Conservation (phyloP, 2,797 vertebrate species). For the Triplophysa bombifrons region DNA sequence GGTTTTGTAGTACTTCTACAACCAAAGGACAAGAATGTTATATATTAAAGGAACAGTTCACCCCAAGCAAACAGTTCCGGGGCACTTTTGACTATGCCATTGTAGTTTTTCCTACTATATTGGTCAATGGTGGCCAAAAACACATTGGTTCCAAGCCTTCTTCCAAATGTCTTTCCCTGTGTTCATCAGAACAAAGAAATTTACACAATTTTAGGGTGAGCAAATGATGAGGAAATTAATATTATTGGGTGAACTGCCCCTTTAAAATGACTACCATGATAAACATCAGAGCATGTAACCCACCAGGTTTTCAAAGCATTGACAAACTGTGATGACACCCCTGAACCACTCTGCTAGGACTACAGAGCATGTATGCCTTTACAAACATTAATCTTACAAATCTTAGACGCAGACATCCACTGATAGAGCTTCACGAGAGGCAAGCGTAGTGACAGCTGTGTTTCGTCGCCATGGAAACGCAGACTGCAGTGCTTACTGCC, state of each 20-base stretch:
- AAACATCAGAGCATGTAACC: background rate
- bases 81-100: too few species aligned
- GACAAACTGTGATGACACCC: background rate
- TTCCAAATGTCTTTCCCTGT: too few species aligned
- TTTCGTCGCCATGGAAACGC: slow-evolving; percentile 43
- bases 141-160: too few species aligned
- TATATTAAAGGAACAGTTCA: background rate
- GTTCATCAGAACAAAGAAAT: too few species aligned
- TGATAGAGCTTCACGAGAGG: background rate
- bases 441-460: slow-evolving; percentile 23
- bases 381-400: slow-evolving; percentile 22
- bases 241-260: too few species aligned
- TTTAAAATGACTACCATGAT: background rate
- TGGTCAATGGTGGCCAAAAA: too few species aligned
- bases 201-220: too few species aligned
- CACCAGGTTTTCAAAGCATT: background rate
- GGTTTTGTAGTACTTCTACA: too few species aligned
- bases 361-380: background rate
- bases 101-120: too few species aligned
- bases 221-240: too few species aligned
- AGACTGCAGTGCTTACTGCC: slow-evolving; percentile 17
- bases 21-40: too few species aligned
- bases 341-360: background rate
- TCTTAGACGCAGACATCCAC: slow-evolving; percentile 11
- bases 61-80: too few species aligned